phyloP scores from a whole-genome alignment of 2,888 invertebrate genomes.

The Nowickia ferox region DNA sequence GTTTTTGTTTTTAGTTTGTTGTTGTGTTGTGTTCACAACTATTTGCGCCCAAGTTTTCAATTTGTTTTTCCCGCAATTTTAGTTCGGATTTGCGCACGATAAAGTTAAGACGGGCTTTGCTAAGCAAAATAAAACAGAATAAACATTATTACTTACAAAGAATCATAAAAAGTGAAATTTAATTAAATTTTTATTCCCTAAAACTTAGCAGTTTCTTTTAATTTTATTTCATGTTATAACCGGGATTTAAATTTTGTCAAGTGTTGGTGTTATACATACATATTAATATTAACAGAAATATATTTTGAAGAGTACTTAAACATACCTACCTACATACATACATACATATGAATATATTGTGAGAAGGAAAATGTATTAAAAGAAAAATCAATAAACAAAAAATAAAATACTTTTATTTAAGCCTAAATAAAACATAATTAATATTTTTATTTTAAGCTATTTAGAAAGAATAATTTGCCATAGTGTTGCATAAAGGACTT shows the following conservation, averaged over 20 bases:
- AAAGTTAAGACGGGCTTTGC: slow-evolving; percentile 81
- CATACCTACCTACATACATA: too few relatives aligned
- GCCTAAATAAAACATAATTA: not conserved
- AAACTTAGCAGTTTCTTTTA: slow-evolving; percentile 7
- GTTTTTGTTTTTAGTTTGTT: slow-evolving; percentile 48
- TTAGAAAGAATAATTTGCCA: not conserved
- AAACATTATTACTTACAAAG: not conserved
- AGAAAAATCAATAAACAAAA: not conserved
- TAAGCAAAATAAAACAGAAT: slow-evolving; percentile 51
- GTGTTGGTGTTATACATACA: slow-evolving; percentile 4
- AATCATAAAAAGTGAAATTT: slow-evolving; percentile 44
- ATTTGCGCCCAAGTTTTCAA: slow-evolving; percentile 75
- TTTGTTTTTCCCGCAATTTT: slow-evolving; percentile 81
- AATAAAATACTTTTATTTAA: not conserved
- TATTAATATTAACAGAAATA: not conserved
- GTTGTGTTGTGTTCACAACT: slow-evolving; percentile 57
- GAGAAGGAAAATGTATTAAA: too few relatives aligned
- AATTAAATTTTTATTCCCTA: not conserved
- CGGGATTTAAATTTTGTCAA: not conserved
- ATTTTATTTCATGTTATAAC: not conserved
- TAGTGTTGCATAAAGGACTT: not conserved
- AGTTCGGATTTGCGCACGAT: slow-evolving; percentile 83
- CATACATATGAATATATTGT: too few relatives aligned
- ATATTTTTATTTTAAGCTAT: too few relatives aligned
- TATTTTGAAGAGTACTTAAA: too few relatives aligned